Evolutionary conservation across 2,113 vertebrate genomes (phyloP).

Genomic region (Archocentrus centrarchus): DNA sequence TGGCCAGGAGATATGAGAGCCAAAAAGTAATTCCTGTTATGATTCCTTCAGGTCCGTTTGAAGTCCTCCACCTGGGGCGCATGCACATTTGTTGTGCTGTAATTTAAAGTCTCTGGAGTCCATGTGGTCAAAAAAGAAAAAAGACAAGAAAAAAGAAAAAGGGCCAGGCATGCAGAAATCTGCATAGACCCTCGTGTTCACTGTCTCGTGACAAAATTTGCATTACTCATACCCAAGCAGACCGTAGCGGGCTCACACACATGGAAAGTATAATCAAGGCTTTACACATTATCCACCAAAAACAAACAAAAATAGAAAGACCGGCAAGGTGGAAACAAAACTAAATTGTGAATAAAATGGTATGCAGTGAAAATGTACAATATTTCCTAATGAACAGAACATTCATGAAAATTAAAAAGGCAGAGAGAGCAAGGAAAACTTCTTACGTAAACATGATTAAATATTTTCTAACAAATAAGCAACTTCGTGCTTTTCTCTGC

Average conservation of each 20-base stretch:
- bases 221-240: neutral
- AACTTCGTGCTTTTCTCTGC: neutral
- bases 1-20: neutral
- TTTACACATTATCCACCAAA: neutral
- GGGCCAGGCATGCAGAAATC: neutral
- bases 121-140: neutral
- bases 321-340: neutral
- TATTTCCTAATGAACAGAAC: neutral
- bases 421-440: neutral
- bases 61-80: neutral
- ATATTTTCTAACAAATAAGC: neutral
- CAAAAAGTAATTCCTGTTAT: neutral
- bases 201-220: neutral
- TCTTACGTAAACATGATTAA: neutral
- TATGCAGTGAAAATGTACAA: slow-evolving; percentile 3
- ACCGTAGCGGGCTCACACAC: neutral
- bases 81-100: neutral
- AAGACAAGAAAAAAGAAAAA: no score
- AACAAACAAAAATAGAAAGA: neutral
- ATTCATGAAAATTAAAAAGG: neutral
- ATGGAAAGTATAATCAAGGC: neutral
- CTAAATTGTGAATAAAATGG: neutral
- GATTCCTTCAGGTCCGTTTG: neutral
- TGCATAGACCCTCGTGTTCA: neutral
- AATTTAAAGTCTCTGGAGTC: neutral